Evolutionary conservation across 2,113 vertebrate genomes (phyloP).

Genomic region (Sturnira hondurensis): DNA sequence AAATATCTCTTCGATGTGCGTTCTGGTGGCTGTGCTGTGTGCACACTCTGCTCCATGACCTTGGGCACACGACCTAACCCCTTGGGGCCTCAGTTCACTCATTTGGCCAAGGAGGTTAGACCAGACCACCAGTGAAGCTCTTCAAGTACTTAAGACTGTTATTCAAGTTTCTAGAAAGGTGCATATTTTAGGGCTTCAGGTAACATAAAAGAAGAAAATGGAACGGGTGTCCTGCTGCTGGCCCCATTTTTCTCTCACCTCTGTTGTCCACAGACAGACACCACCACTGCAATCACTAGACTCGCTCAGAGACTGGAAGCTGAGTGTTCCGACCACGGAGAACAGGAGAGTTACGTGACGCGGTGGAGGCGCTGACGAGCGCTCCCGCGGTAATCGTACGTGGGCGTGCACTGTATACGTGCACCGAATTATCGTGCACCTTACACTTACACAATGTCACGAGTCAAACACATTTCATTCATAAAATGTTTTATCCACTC

Average conservation of each 20-base stretch:
- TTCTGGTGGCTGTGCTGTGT: background rate
- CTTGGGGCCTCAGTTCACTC: background rate
- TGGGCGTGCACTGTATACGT: background rate
- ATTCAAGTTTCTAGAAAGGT: background rate
- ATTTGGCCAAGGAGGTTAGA: background rate
- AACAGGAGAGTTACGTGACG: background rate
- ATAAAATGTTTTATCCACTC: background rate
- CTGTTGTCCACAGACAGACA: background rate
- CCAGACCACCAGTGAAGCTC: background rate
- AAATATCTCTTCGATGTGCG: background rate
- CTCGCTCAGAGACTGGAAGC: background rate
- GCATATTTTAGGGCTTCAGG: background rate
- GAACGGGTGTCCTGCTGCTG: background rate
- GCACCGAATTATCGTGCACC: background rate
- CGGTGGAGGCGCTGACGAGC: background rate
- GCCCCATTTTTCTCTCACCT: background rate
- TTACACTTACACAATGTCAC: background rate
- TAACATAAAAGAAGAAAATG: background rate
- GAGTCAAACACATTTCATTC: background rate
- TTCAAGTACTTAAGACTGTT: background rate
- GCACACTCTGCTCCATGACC: background rate
- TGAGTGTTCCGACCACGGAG: background rate
- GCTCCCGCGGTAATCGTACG: background rate
- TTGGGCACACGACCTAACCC: fast-evolving
- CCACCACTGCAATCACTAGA: background rate